A percentile compares a stretch with the other conserved stretches of the same genome.
phyloP scores from a whole-genome alignment of 2,113 vertebrate genomes.

The Poeciliopsis turrubarensis region DNA sequence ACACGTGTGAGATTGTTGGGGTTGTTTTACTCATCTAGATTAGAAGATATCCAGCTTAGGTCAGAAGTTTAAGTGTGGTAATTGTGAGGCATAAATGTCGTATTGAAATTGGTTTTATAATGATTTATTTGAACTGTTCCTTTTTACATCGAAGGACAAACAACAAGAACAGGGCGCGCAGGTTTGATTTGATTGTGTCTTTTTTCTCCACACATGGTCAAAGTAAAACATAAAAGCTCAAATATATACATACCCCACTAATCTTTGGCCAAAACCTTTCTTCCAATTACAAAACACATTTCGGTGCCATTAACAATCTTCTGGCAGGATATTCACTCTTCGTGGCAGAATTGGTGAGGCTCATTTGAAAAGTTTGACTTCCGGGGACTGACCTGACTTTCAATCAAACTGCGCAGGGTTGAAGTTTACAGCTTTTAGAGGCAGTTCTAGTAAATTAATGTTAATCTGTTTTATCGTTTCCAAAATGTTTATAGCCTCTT shows the following conservation, averaged over 20 bases:
- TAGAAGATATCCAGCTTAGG: not conserved
- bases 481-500: not conserved
- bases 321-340: not conserved
- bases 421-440: not conserved
- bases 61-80: not conserved
- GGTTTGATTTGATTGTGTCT: not conserved
- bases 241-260: not conserved
- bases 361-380: not conserved
- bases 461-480: not conserved
- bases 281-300: not conserved
- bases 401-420: not conserved
- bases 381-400: not conserved
- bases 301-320: not conserved
- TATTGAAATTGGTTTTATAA: not conserved
- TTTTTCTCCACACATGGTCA: not conserved
- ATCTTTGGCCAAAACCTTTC: not conserved
- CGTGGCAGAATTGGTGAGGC: not conserved
- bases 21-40: not conserved
- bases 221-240: not conserved
- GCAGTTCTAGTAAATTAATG: not conserved
- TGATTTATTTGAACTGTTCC: not conserved
- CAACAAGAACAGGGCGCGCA: not conserved
- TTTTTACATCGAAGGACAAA: not conserved
- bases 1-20: not conserved
- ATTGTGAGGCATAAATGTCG: not conserved